Percentiles rank a stretch among this genome's conserved stretches.
Conservation (phyloP, 2,113 vertebrate genomes). For the Gadus chalcogrammus region DNA sequence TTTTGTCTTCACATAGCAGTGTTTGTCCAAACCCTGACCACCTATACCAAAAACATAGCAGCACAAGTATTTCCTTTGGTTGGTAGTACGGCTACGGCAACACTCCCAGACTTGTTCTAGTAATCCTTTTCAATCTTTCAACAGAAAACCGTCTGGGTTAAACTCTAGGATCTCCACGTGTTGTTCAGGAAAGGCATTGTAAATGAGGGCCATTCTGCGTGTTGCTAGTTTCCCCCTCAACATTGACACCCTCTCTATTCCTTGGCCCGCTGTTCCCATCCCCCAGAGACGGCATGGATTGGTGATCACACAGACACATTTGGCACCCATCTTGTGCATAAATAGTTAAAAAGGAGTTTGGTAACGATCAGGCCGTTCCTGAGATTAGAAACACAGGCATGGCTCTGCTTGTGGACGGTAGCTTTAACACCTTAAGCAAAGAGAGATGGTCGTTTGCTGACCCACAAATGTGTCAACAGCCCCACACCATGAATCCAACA, state of each 20-base stretch:
- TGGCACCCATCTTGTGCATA: slow-evolving; percentile 61
- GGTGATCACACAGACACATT: slow-evolving; percentile 50
- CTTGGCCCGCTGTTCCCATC: slow-evolving; percentile 1
- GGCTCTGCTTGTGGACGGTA: slow-evolving; percentile 22
- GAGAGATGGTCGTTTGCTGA: slow-evolving; percentile 26
- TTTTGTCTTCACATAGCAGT: no score
- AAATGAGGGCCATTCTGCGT: neutral
- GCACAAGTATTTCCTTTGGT: no score
- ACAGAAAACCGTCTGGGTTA: no score
- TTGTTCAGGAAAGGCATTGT: neutral
- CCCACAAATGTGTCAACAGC: neutral
- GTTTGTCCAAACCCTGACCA: no score
- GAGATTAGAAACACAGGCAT: slow-evolving; percentile 43
- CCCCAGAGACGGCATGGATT: slow-evolving; percentile 11
- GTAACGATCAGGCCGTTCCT: slow-evolving; percentile 61
- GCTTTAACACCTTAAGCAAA: slow-evolving; percentile 2
- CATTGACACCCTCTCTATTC: slow-evolving; percentile 25
- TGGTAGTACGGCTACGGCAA: no score
- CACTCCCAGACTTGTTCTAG: no score
- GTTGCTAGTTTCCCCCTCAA: neutral
- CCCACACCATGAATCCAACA: neutral
- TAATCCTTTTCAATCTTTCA: no score
- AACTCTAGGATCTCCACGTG: no score
- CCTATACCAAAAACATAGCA: no score
- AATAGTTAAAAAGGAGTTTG: slow-evolving; percentile 76